Conservation (phyloP, 2,888 invertebrate genomes). For the Tubulanus polymorphus region DNA sequence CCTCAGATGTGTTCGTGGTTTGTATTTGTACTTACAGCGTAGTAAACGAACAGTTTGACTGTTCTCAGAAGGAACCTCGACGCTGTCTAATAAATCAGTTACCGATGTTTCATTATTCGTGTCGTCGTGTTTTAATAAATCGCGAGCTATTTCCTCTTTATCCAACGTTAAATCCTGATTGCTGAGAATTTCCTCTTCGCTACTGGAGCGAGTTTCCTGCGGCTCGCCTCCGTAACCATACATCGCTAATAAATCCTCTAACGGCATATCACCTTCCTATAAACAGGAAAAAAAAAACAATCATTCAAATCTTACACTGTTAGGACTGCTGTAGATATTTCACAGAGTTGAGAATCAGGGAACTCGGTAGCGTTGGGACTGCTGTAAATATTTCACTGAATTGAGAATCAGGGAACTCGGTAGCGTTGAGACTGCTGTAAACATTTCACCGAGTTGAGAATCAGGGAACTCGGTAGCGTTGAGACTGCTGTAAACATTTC, state of each 20-base stretch:
- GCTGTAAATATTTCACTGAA: too few species aligned
- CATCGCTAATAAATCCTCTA: slow-evolving; percentile 85
- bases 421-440: too few species aligned
- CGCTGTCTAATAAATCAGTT: slow-evolving; percentile 45
- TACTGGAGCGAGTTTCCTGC: slow-evolving; percentile 45
- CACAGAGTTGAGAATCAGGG: too few species aligned
- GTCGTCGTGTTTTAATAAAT: slow-evolving; percentile 42
- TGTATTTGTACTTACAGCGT: slow-evolving; percentile 63
- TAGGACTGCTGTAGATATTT: too few species aligned
- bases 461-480: too few species aligned
- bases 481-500: too few species aligned
- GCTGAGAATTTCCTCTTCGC: slow-evolving; percentile 54
- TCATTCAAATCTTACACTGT: background rate
- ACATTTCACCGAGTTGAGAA: too few species aligned
- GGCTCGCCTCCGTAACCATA: slow-evolving; percentile 64
- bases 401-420: too few species aligned
- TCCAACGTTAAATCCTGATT: slow-evolving; percentile 54
- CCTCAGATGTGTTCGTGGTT: too few species aligned
- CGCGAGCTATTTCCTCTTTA: slow-evolving; percentile 52
- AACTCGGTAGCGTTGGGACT: too few species aligned
- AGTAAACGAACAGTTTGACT: slow-evolving; percentile 59
- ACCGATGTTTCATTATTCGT: slow-evolving; percentile 48
- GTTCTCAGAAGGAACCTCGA: slow-evolving; percentile 38
- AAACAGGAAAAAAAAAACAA: slow-evolving; percentile 16
- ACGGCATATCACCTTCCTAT: slow-evolving; percentile 91